Base-by-base conservation (phyloP, 1,140 invertebrate species). In the Drusus annulatus region DNA sequence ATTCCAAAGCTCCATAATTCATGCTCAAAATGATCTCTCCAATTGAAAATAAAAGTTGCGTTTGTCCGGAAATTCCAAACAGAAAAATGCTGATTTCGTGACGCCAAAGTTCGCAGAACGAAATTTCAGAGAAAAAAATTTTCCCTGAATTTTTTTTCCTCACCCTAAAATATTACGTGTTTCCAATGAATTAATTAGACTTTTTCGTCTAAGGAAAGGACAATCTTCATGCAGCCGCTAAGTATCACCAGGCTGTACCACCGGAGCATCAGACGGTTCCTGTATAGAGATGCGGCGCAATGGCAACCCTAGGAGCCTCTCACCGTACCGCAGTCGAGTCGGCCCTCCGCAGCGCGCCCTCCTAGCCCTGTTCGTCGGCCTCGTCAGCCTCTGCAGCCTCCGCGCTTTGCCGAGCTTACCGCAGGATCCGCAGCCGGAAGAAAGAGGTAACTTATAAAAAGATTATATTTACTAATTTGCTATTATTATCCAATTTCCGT, bases 201-300 rank as follows among this genome's bases (percentile, higher is more conserved):
- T 65, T 65, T 28, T 4, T 65, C 28, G 1, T 82, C 79, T 62
- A 79, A 83, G 81, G 36, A 62, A 31, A 78, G 25, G 23, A 25
- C 76, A 25, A 76, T 83, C 79, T 83, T 83, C 68, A 83, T 83
- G 81, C 75, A 78, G 75, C 81, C 74, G 71, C 51, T 78, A 82
- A 78, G 65, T 58, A 76, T 50, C 21, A 8, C 78, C 15, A 63
- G 78, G 71, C 63, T 74, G 76, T 56, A 80, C 81, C 78, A 74
- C 79, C 58, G 79, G 79, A 73, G 79, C 81, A 63, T 51, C 69
- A 76, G 58, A 56, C 78, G 76, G 79, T 80, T 79, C 79, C 79
- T 62, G 36, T 56, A 63, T 76, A 51, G 73, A 80, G 75, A 83
- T 83, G 81, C 76, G 36, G 75, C 58, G 76, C 76, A 79, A 83